Conservation (phyloP, 2,113 vertebrate species). For the Noctilio leporinus region DNA sequence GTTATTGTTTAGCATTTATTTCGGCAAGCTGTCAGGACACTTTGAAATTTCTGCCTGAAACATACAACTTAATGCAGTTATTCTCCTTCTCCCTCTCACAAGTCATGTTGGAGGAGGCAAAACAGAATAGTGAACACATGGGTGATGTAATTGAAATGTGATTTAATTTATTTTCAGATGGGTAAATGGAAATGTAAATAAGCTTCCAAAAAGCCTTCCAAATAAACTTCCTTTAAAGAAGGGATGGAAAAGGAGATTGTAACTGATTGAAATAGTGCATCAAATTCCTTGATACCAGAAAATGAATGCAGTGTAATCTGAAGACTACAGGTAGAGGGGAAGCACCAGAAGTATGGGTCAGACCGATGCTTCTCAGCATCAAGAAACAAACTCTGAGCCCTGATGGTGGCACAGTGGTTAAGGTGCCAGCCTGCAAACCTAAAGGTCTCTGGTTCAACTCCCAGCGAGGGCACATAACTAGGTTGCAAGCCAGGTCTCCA, state of each 20-base stretch:
- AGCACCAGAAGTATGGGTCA: neutral
- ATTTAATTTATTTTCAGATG: conserved; percentile 47
- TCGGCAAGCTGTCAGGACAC: conserved; percentile 55
- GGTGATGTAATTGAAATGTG: conserved; percentile 30
- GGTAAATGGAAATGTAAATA: conserved; percentile 58
- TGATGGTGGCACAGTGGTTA: no score
- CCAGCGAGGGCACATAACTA: no score
- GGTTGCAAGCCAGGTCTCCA: no score
- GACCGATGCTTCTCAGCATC: neutral
- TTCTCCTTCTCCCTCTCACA: neutral
- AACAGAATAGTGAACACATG: conserved; percentile 46
- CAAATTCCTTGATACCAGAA: neutral
- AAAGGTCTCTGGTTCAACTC: no score
- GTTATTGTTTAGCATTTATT: conserved; percentile 54
- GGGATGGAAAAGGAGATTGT: neutral
- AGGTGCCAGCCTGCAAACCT: no score
- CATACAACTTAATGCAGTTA: neutral
- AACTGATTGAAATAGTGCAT: conserved; percentile 10
- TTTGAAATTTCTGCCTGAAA: conserved; percentile 55
- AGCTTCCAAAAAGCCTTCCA: conserved; percentile 52
- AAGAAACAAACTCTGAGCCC: neutral
- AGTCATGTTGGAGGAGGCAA: neutral
- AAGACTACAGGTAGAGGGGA: neutral
- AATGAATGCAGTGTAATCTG: neutral
- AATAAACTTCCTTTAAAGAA: conserved; percentile 40